A percentile compares a stretch with the other conserved stretches of the same genome.
Evolutionary conservation across 2,113 vertebrate species (phyloP).

Genomic region (Cacatua alba): DNA sequence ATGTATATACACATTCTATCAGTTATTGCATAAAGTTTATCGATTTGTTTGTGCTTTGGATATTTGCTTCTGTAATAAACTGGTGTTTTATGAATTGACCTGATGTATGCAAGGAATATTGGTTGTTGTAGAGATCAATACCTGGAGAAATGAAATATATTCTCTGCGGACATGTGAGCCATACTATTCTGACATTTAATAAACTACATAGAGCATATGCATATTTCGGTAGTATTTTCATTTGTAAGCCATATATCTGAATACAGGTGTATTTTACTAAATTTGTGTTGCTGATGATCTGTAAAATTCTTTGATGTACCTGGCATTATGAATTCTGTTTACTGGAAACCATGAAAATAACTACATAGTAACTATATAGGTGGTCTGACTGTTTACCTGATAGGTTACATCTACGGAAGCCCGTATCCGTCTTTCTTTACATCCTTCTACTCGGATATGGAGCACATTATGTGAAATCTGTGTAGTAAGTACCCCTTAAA

Average conservation of each 20-base stretch:
- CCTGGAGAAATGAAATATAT: constrained; percentile 41
- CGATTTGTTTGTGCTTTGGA: constrained; percentile 37
- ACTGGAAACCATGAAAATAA: neutral
- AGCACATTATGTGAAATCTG: neutral
- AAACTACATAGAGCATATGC: neutral
- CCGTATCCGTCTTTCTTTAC: neutral
- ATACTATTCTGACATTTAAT: neutral
- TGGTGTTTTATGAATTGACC: neutral
- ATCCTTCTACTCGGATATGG: neutral
- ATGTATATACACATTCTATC: neutral
- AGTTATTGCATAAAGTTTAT: neutral
- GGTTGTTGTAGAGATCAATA: constrained; percentile 9
- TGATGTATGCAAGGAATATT: neutral
- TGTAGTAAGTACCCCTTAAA: neutral
- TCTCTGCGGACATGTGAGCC: neutral
- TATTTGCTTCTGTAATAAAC: constrained; percentile 11
- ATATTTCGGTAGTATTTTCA: neutral
- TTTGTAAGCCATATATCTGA: neutral
- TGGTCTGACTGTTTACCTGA: neutral
- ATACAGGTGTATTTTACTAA: neutral
- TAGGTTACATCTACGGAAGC: neutral
- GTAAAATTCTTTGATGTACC: neutral
- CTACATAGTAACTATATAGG: neutral
- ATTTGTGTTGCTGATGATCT: neutral
- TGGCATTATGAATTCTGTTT: neutral